Evolutionary conservation across 2,797 vertebrate genomes (phyloP), one percentile per base, ranked within the genome.

Genomic region (Manis crassicaudata): DNA sequence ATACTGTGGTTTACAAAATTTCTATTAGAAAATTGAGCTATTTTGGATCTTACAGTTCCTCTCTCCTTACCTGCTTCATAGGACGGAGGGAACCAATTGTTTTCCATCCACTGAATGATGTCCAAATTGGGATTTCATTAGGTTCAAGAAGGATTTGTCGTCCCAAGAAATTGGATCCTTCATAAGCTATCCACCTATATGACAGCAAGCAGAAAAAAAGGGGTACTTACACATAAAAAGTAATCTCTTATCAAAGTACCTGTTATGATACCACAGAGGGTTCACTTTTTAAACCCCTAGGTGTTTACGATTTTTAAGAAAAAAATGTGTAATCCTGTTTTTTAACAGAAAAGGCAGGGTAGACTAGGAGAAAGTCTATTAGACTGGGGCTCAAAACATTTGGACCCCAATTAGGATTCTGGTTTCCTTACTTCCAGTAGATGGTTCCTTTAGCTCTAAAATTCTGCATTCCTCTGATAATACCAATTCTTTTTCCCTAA

Each of bases 131-230:
- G 95, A 99, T 98, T 93, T 99, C 98, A 90, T 98, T 87, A 2
- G 98, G 97, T 82, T 98, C 95, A 77, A 99, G 97, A 35, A 99
- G 98, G 96, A 99, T 98, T 97, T 99, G 99, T 92, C 98, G 98
- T 63, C 99, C 99, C 73, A 99, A 98, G 96, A 99, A 99, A 97
- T 98, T 98, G 58, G 98, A 97, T 76, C 99, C 99, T 97, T 99
- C 99, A 5, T 99, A 99, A 5, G 97, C 99, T 97, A 99, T 98
- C 99, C 99, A 99, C 93, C 99, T 99, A 73, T 35, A 91, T 77
- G 70, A 92, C 12, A 96, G 27, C 9, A 77, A 60, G 29, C 46
- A 68, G 37, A 91, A 40, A 82, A 79, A 91, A 18, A 83, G n/a
- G 0, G 0, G 5, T 63, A 68, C 0, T 4, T 73, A 75, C 96